Evolutionary conservation across 2,888 invertebrate genomes (phyloP).

Genomic region (Octodonta nipae): DNA sequence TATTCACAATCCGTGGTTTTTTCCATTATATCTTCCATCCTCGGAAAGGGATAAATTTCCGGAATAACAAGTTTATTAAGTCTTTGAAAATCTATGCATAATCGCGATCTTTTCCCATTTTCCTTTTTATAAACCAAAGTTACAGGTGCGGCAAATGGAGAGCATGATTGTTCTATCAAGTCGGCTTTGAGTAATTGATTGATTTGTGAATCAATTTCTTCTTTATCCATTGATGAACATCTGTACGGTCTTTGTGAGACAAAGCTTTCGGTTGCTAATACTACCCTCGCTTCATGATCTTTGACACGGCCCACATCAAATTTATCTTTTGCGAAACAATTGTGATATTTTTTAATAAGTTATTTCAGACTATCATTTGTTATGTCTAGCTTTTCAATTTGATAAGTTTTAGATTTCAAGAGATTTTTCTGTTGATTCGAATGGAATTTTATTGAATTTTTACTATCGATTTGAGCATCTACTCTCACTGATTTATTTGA

Average conservation of each 20-base stretch:
- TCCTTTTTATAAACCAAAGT: conserved; percentile 2
- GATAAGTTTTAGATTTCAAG: too few species aligned
- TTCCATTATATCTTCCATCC: conserved; percentile 1
- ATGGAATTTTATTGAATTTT: too few species aligned
- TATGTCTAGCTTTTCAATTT: neutral
- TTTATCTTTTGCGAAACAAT: neutral
- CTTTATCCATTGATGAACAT: conserved; percentile 2
- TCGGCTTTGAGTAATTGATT: conserved; percentile 1
- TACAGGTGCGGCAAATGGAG: conserved; percentile 3
- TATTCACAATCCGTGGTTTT: neutral
- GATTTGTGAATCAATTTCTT: conserved; percentile 2
- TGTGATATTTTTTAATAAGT: too few species aligned
- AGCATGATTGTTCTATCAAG: conserved; percentile 2
- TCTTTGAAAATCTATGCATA: neutral
- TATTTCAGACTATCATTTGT: neutral
- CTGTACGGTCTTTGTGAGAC: conserved; percentile 1
- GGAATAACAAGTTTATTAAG: conserved; percentile 3
- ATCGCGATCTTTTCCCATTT: conserved; percentile 1
- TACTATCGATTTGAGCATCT: too few species aligned
- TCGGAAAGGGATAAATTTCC: conserved; percentile 1
- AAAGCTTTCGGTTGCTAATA: neutral
- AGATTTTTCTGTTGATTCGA: too few species aligned
- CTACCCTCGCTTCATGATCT: conserved; percentile 1
- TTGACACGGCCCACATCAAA: conserved; percentile 1
- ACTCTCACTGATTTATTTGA: too few species aligned